A percentile compares a stretch with the other conserved stretches of the same genome.
Conservation (phyloP, 2,113 vertebrate genomes). For the Perca schrenkii region DNA sequence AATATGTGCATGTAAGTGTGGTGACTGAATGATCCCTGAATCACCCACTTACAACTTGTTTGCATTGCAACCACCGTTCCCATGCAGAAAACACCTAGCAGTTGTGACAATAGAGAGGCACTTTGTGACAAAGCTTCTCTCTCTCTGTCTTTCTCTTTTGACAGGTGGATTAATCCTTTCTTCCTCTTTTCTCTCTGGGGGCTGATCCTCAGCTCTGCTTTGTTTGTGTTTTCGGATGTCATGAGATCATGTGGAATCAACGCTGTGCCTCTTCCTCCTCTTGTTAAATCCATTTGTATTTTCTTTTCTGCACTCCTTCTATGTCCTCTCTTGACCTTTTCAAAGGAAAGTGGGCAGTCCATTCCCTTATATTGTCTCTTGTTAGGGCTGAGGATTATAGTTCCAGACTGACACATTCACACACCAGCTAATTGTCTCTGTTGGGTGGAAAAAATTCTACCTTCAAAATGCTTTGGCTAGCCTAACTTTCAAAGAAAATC, state of each 20-base stretch:
- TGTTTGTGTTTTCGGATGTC: slow-evolving; percentile 61
- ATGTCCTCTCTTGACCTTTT: slow-evolving; percentile 34
- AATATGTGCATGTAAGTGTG: no score
- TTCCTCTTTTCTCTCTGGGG: slow-evolving; percentile 21
- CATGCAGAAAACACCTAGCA: neutral
- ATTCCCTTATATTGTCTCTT: neutral
- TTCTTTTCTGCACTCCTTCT: neutral
- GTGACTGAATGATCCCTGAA: neutral
- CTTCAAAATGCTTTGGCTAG: neutral
- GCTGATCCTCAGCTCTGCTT: slow-evolving; percentile 43
- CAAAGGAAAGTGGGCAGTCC: neutral
- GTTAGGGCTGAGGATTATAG: slow-evolving; percentile 22
- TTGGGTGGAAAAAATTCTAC: neutral
- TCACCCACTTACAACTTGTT: neutral
- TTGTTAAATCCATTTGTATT: slow-evolving; percentile 23
- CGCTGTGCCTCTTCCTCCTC: slow-evolving; percentile 20
- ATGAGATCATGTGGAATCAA: slow-evolving; percentile 68
- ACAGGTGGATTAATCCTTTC: slow-evolving; percentile 70
- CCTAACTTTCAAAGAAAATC: neutral
- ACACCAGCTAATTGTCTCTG: slow-evolving; percentile 13
- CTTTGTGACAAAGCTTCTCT: slow-evolving; percentile 19
- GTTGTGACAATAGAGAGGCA: slow-evolving; percentile 24
- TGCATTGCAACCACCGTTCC: neutral
- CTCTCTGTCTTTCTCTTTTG: slow-evolving; percentile 32
- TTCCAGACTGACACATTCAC: slow-evolving; percentile 6